Evolutionary conservation across 2,888 invertebrate species (phyloP).

Genomic region (Brassicogethes aeneus): DNA sequence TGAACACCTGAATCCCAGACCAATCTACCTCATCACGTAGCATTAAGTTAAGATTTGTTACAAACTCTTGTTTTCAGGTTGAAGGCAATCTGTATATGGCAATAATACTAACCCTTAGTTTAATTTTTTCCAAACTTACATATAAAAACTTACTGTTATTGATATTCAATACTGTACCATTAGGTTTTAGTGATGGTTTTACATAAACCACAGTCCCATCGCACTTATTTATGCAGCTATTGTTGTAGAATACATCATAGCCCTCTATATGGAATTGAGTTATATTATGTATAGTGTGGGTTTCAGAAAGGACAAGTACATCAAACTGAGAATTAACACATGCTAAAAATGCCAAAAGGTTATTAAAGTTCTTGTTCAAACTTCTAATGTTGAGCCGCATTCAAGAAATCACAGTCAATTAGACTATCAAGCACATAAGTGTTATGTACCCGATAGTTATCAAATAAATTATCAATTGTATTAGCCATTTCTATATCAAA

Average conservation of each 20-base stretch:
- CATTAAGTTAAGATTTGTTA: not conserved
- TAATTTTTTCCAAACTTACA: not conserved
- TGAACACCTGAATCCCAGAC: too few species aligned
- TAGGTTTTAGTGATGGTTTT: not conserved
- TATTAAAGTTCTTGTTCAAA: not conserved
- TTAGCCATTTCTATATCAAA: not conserved
- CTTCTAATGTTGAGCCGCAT: not conserved
- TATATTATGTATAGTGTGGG: not conserved
- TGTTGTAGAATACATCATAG: not conserved
- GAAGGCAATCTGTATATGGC: not conserved
- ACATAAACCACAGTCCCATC: not conserved
- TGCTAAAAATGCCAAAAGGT: not conserved
- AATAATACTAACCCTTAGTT: not conserved
- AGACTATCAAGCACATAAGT: not conserved
- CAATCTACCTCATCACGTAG: not conserved
- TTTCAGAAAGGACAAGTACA: not conserved
- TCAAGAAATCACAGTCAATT: not conserved
- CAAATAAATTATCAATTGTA: not conserved
- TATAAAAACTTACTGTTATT: not conserved
- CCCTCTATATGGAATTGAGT: not conserved
- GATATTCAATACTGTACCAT: not conserved
- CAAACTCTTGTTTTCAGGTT: not conserved
- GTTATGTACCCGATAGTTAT: not conserved
- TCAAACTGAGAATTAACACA: not conserved
- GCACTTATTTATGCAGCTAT: not conserved